Evolutionary conservation across 2,888 invertebrate genomes (phyloP), one percentile per base, ranked within the genome.

Genomic region (Ctena decussata): DNA sequence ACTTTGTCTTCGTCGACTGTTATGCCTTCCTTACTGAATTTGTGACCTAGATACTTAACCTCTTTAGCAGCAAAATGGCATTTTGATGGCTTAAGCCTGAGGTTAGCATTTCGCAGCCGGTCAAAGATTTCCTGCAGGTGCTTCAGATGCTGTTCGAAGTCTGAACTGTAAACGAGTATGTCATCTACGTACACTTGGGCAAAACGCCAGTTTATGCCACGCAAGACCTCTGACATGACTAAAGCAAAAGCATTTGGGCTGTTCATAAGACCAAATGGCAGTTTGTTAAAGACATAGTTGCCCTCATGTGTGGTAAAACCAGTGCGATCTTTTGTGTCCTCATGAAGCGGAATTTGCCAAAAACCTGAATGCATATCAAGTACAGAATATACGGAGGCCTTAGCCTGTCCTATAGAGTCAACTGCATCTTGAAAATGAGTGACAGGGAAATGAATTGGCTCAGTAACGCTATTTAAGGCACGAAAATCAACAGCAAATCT

Each of bases 181-280:
- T 91, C 91, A 74, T 89, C 92, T 24, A 91, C 65, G 53, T 89
- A 89, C 15, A 84, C 84, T 12, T 90, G 53, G 2, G 82, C 82
- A 49, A 49, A 86, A 70, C 90, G 89, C 78, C 84, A 91, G n/a
- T 84, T 82, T 32, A 90, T 70, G 8, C 84, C 80, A 53, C 82
- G 37, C 8, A 89, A 75, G 30, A 88, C 81, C 21, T 82, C 78
- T 30, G 72, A 78, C 83, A 89, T 85, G 0, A 88, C 81, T 44
- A 75, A 65, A 49, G 75, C 76, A 75, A 90, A 90, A 30, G 82
- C 46, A 11, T 53, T 69, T 37, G 81, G 76, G 12, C 77, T 69
- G 44, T 89, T 89, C 49, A 57, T 81, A 8, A 90, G 70, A 11
- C 90, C 89, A 83, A 87, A 90, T 0, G 86, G 87, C 3, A 90